Percentiles rank a stretch among this genome's conserved stretches.
Conservation (phyloP, 2,113 vertebrate genomes). For the Perognathus longimembris region DNA sequence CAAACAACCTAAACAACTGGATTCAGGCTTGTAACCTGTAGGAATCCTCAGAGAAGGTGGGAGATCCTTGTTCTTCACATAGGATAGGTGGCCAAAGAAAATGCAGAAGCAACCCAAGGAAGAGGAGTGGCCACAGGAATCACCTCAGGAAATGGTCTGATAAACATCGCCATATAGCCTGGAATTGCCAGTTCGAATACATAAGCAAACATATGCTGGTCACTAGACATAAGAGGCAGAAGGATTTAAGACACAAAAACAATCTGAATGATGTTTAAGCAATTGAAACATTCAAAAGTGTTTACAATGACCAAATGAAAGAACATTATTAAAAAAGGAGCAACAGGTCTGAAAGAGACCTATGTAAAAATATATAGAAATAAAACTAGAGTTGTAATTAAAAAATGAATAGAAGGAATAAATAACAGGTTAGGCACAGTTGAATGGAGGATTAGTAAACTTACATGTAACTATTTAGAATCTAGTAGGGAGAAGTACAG, state of each 20-base stretch:
- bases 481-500: background rate
- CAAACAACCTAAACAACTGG: background rate
- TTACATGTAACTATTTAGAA: background rate
- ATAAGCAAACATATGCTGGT: background rate
- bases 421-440: background rate
- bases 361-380: constrained; percentile 21
- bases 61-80: background rate
- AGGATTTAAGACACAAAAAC: background rate
- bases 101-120: background rate
- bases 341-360: background rate
- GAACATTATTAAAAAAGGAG: background rate
- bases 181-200: background rate
- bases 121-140: background rate
- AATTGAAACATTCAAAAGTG: background rate
- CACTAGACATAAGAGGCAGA: background rate
- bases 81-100: background rate
- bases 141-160: background rate
- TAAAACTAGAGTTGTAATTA: constrained; percentile 19
- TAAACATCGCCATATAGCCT: background rate
- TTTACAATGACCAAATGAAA: background rate
- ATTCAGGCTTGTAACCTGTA: background rate
- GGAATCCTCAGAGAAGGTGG: background rate
- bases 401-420: background rate
- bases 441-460: background rate
- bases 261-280: background rate